Evolutionary conservation across 1,140 invertebrate species (phyloP).

Genomic region (Daktulosphaira vitifoliae): DNA sequence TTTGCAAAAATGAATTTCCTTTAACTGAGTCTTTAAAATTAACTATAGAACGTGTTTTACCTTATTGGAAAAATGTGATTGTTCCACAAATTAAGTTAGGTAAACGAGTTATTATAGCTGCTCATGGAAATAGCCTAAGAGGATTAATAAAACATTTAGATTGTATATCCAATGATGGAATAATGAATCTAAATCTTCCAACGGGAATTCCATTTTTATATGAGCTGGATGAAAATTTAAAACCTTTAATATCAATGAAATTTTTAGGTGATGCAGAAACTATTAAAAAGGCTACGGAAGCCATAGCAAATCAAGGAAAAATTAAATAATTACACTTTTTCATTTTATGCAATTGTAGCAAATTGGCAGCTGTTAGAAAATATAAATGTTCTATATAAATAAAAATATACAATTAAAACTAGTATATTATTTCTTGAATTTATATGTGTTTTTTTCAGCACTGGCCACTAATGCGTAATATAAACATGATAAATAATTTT

Average conservation of each 20-base stretch:
- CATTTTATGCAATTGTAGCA: too few relatives aligned
- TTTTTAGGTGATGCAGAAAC: slow-evolving; percentile 90
- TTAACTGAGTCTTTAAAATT: slow-evolving; percentile 87
- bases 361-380: too few relatives aligned
- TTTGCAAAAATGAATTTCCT: slow-evolving; percentile 73
- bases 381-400: too few relatives aligned
- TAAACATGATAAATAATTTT: too few relatives aligned
- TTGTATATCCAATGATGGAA: slow-evolving; percentile 72
- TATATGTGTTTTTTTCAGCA: too few relatives aligned
- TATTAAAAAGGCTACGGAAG: slow-evolving; percentile 86
- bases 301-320: slow-evolving; percentile 88
- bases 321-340: slow-evolving; percentile 63
- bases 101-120: slow-evolving; percentile 83
- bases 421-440: too few relatives aligned
- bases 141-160: slow-evolving; percentile 94
- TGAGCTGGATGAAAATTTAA: slow-evolving; percentile 81
- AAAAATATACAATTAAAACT: too few relatives aligned
- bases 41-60: slow-evolving; percentile 78
- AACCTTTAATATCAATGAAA: slow-evolving; percentile 82
- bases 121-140: slow-evolving; percentile 89
- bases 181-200: slow-evolving; percentile 88
- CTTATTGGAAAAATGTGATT: slow-evolving; percentile 90
- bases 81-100: slow-evolving; percentile 83
- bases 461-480: too few relatives aligned
- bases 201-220: slow-evolving; percentile 95